Evolutionary conservation across 2,888 invertebrate species (phyloP).

Genomic region (Agrotis clavis): DNA sequence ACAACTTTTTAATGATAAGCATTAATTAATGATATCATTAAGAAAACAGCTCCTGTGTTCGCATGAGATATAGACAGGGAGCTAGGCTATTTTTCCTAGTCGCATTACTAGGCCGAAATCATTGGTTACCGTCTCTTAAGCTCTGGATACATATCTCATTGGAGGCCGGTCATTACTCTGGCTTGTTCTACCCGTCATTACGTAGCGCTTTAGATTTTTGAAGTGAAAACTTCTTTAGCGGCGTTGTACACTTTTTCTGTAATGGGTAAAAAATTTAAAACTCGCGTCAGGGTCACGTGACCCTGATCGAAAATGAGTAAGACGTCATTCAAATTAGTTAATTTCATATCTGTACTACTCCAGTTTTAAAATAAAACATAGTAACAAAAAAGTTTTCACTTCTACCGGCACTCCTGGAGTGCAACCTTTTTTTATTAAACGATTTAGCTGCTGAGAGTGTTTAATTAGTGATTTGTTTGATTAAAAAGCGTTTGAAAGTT

Average conservation of each 20-base stretch:
- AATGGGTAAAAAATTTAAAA: no score
- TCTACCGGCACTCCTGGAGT: no score
- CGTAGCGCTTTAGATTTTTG: constrained; percentile 40
- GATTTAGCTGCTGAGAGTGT: neutral
- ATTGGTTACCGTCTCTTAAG: constrained; percentile 51
- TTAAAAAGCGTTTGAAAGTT: neutral
- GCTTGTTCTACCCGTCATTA: constrained; percentile 40
- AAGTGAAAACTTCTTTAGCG: no score
- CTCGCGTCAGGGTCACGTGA: no score
- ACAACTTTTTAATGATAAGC: constrained; percentile 42
- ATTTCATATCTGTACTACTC: no score
- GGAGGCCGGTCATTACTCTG: constrained; percentile 49
- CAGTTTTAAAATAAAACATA: no score
- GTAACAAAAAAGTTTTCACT: no score
- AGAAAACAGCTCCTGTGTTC: constrained; percentile 61
- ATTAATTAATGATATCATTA: constrained; percentile 58
- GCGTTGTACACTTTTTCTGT: no score
- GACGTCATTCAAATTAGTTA: no score
- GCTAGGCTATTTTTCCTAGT: constrained; percentile 56
- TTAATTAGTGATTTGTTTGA: constrained; percentile 9
- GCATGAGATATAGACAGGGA: constrained; percentile 44
- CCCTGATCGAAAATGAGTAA: no score
- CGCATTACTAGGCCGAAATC: constrained; percentile 53
- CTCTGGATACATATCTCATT: constrained; percentile 48
- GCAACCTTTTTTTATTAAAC: constrained; percentile 54